Evolutionary conservation across 2,797 vertebrate genomes (phyloP).

Genomic region (Sebastes steindachneri): DNA sequence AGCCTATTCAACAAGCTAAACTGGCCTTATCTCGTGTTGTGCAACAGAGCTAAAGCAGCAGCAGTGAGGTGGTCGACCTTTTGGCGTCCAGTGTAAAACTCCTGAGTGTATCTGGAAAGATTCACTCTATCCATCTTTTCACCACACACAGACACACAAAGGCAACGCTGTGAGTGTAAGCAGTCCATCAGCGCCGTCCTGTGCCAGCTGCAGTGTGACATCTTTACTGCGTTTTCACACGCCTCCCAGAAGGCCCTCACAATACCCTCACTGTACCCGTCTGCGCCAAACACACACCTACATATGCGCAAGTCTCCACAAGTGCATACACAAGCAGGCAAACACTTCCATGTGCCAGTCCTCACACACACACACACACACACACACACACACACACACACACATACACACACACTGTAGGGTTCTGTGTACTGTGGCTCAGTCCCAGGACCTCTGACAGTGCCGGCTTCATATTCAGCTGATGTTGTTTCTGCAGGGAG

Average conservation of each 20-base stretch:
- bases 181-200: slow-evolving; percentile 65
- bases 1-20: not conserved
- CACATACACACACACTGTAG: slow-evolving; percentile 24
- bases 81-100: not conserved
- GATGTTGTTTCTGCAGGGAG: slow-evolving; percentile 44
- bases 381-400: slow-evolving; percentile 3
- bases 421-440: slow-evolving; percentile 52
- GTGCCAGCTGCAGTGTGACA: slow-evolving; percentile 75
- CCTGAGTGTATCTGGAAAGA: slow-evolving; percentile 18
- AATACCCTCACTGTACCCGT: slow-evolving; percentile 75
- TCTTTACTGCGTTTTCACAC: slow-evolving; percentile 81
- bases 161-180: slow-evolving; percentile 45
- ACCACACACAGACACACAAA: slow-evolving; percentile 41
- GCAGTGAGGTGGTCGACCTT: slow-evolving; percentile 24
- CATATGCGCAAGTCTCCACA: slow-evolving; percentile 33
- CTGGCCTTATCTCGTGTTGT: slow-evolving; percentile 25
- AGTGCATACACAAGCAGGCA: slow-evolving; percentile 36
- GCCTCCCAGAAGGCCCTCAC: slow-evolving; percentile 66
- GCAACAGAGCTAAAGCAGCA: slow-evolving; percentile 13
- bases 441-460: slow-evolving; percentile 58
- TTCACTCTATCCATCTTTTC: slow-evolving; percentile 19
- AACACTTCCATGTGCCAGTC: slow-evolving; percentile 49
- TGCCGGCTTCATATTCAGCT: slow-evolving; percentile 52
- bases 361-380: slow-evolving; percentile 16
- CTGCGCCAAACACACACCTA: slow-evolving; percentile 46